Base-by-base conservation (phyloP, 2,797 vertebrate species). In the Melanotaenia boesemani region DNA sequence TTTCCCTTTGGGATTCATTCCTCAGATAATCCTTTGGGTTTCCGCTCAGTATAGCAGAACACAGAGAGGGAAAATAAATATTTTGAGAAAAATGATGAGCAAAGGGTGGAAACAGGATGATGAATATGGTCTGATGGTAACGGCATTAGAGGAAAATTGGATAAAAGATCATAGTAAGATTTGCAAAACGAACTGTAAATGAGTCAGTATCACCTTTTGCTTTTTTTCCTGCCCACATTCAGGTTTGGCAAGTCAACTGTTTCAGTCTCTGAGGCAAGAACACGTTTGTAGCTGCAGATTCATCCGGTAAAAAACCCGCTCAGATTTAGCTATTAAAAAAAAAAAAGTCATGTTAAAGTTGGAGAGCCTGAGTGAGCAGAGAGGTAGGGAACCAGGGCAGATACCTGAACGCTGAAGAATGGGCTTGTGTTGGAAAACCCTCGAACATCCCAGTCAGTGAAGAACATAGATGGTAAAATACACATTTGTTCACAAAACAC, bases 201-300 rank as follows among this genome's bases (percentile, higher is more conserved):
- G 28, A 44, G 36, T 22, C 46, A 37, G 72, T 61, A 8, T 70
- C 41, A 62, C 72, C 12, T 56, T 30, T 67, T n/a, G 28, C 52
- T 70, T n/a, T 56, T 73, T 63, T 36, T 13, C 57, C 36, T 73
- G 70, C 58, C 77, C 77, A 70, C 66, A 74, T 88, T 88, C 90
- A 85, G 91, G 91, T 91, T 89, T 80, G 78, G 80, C 89, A 5
- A 74, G 85, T 91, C 54, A 63, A 63, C 69, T 32, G 34, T 79
- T 68, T 76, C 66, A 1, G 24, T 72, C 63, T 78, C 37, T 57
- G 56, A 64, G 79, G 68, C 48, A 44, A 70, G 74, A 56, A 55
- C 75, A 63, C 2, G 73, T 72, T 67, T 71, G 56, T 67, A 83
- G 44, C 61, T 15, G 50, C 81, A 85, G 62, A 74, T 70, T 83